These are phyloP conservation scores for Remorina albescens DNA, from an alignment of 2,797 vertebrate species.

Conservation along the genomic window DNA sequence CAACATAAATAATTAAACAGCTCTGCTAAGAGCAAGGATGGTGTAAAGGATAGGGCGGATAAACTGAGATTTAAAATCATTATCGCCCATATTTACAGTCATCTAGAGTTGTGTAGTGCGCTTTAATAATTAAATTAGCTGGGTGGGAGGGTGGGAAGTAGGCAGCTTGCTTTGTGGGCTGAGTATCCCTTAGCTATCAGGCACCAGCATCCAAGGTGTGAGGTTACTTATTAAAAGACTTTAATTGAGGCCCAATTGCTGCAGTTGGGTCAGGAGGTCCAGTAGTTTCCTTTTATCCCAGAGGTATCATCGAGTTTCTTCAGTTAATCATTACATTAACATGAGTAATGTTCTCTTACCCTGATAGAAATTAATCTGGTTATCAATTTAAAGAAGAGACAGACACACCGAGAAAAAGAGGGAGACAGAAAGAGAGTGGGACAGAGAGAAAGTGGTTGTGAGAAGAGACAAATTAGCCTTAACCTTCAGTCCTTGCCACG, in stretches of 20 bases:
- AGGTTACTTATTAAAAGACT: conserved; percentile 67
- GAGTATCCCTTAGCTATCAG: conserved; percentile 35
- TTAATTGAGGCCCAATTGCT: conserved; percentile 70
- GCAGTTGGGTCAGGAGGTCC: conserved; percentile 46
- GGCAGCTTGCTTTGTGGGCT: conserved; percentile 27
- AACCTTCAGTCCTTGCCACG: conserved; percentile 64
- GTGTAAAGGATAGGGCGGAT: conserved; percentile 5
- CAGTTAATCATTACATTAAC: conserved; percentile 72
- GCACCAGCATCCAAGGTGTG: conserved; percentile 44
- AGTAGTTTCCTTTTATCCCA: conserved; percentile 49
- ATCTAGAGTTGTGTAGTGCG: conserved; percentile 31
- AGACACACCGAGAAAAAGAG: neutral
- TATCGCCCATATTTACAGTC: conserved; percentile 50
- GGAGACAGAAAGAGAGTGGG: conserved; percentile 4
- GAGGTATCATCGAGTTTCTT: conserved; percentile 66
- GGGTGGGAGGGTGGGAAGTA: neutral
- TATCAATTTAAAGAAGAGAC: neutral
- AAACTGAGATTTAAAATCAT: conserved; percentile 47
- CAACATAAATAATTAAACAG: neutral
- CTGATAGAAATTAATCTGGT: conserved; percentile 4
- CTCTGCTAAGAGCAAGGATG: neutral
- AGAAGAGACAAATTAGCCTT: conserved; percentile 53
- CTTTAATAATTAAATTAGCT: conserved; percentile 51
- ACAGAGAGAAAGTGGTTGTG: conserved; percentile 18
- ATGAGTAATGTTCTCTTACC: conserved; percentile 50